Evolutionary conservation across 2,888 invertebrate genomes (phyloP).

Genomic region (Mechanitis mazaeus): DNA sequence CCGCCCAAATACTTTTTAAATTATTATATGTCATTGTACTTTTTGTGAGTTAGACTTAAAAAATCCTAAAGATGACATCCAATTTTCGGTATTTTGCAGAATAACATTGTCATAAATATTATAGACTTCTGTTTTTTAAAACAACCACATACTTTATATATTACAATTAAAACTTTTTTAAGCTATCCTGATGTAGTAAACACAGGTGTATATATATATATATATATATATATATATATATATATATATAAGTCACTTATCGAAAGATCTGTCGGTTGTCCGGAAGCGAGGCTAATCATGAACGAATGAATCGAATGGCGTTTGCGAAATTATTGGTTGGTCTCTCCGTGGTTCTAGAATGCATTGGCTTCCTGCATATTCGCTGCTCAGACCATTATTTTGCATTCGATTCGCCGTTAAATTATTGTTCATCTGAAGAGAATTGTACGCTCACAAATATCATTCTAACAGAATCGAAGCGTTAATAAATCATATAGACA

Average conservation of each 20-base stretch:
- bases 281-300: constrained; percentile 47
- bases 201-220: too few relatives aligned
- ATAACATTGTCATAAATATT: background rate
- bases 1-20: too few relatives aligned
- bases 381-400: constrained; percentile 41
- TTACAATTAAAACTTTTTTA: too few relatives aligned
- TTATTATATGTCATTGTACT: too few relatives aligned
- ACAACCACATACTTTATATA: too few relatives aligned
- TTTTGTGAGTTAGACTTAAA: too few relatives aligned
- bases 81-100: background rate
- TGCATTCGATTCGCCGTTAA: constrained; percentile 41
- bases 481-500: constrained; percentile 5
- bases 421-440: constrained; percentile 39
- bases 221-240: background rate
- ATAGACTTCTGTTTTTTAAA: too few relatives aligned
- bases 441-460: constrained; percentile 25
- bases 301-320: constrained; percentile 44
- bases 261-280: constrained; percentile 25
- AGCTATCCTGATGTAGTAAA: too few relatives aligned
- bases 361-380: constrained; percentile 41
- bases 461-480: constrained; percentile 14
- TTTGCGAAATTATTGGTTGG: constrained; percentile 52
- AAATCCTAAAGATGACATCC: too few relatives aligned
- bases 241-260: background rate
- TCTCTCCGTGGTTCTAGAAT: constrained; percentile 44